Evolutionary conservation across 53 echinoderm and acorn worm genomes (phyloP), one percentile per base, ranked within the genome.

Genomic region (Astropecten irregularis): DNA sequence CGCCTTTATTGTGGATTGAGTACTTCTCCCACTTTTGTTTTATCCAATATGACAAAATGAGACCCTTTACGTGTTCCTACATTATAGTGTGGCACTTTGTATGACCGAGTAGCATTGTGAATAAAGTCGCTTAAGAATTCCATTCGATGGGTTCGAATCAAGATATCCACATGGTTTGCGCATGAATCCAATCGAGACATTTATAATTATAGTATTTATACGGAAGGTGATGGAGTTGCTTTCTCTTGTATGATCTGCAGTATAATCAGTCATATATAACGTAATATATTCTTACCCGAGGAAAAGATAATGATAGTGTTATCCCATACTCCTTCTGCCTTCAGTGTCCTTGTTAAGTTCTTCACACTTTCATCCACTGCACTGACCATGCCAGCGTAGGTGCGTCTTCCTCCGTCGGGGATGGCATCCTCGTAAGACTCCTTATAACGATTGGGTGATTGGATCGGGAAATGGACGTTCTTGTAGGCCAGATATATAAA

Each of bases 281-380:
- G n/a, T n/a, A n/a, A n/a, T n/a, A n/a, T n/a, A n/a, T n/a, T n/a
- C 42, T 60, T 61, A 86, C 86, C 86, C 40, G 86, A 54, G 0
- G 86, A 86, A 21, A 86, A 86, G 35, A 86, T 86, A 25, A 86
- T 20, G 35, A 86, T 55, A 3, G 86, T 86, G 19, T 86, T 86
- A 15, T 86, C 40, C 86, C 86, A 86, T 14, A 86, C 35, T 51
- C 77, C 68, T 28, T 36, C 61, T 26, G 23, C 23, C 65, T 76
- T 65, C 4, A 86, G 58, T 23, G 86, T 76, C 54, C 13, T 26
- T 15, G 86, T 77, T 28, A 86, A 36, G 19, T 86, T 86, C 21
- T 52, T 56, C 3, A 85, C 63, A 19, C 85, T 73, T 72, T 85
- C 85, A 60, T 85, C 85, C 19, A 85, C 44, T 11, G 73, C 73